Base-by-base conservation (phyloP, 2,797 vertebrate species). In the Melanotaenia parkinsoni region DNA sequence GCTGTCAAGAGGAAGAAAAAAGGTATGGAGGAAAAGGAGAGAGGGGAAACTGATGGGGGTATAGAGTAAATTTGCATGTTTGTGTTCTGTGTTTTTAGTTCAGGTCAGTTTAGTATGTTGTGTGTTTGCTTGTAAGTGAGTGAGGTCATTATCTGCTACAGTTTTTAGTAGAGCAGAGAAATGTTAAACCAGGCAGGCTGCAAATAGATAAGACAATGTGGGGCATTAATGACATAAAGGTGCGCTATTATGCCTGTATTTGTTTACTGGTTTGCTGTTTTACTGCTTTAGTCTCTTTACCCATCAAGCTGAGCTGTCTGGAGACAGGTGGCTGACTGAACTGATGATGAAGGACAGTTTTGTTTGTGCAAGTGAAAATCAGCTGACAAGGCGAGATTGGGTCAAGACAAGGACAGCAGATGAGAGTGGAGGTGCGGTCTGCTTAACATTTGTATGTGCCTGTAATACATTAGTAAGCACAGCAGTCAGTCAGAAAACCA, bases 1-100 rank as follows among this genome's bases (percentile, higher is more conserved):
- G 93, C 88, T 90, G 86, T 90, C 87, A 92, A 87, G 84, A 95
- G 85, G 88, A 89, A 62, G 32, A 95, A 94, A 95, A 95, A 93
- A 97, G 24, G 96, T 94, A 58, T 67, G 84, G 61, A 60, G 77
- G 47, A n/a, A 64, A 50, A 43, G 38, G 30, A 64, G 32, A 14
- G 3, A 54, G 26, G 26, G 5, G 22, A 64, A 60, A 73, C 45
- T 63, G 38, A 58, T 58, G 45, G 51, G 24, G 47, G 51, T 61
- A 50, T 30, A 57, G n/a, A 8, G 4, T 50, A 16, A 13, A 57
- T 72, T 22, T 26, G 20, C 51, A 40, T 22, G 12, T 5, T 60
- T 4, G 47, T 12, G 7, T 64, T 51, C 28, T 59, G 58, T 37
- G 26, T 72, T 71, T 62, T 18, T 51, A 14, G 24, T 38, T 57